These are phyloP conservation scores for Xenopus petersii DNA, from an alignment of 2,797 vertebrate genomes.

Conservation along the genomic window DNA sequence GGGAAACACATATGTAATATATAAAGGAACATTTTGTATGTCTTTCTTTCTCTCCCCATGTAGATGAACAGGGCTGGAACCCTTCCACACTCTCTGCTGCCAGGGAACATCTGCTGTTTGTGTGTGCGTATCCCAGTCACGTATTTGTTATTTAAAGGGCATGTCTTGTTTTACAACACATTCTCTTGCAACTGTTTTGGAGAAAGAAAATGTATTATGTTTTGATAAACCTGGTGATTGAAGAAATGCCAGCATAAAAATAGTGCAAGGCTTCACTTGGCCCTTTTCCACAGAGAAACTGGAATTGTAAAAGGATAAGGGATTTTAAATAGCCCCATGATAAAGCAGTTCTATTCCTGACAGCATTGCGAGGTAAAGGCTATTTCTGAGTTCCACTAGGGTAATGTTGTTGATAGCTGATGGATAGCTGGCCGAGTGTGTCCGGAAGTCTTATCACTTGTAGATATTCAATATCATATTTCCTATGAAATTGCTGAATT, in stretches of 20 bases:
- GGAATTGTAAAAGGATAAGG: neutral
- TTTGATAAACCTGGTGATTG: neutral
- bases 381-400: neutral
- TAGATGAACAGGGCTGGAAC: no score
- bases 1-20: no score
- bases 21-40: no score
- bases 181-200: neutral
- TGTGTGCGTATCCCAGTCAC: neutral
- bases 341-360: neutral
- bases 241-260: neutral
- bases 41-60: no score
- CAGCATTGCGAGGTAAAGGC: neutral
- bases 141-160: slow-evolving; percentile 10
- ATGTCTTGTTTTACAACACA: slow-evolving; percentile 6
- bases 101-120: neutral
- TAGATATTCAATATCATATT: no score
- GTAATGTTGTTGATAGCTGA: neutral
- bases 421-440: neutral
- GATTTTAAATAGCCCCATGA: neutral
- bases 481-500: no score
- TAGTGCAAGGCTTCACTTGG: neutral
- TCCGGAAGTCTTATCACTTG: no score
- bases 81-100: neutral
- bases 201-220: neutral
- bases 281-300: neutral